A percentile compares a stretch with the other conserved stretches of the same genome.
Conservation (phyloP, 2,113 vertebrate genomes). For the Cranoglanis bouderius region DNA sequence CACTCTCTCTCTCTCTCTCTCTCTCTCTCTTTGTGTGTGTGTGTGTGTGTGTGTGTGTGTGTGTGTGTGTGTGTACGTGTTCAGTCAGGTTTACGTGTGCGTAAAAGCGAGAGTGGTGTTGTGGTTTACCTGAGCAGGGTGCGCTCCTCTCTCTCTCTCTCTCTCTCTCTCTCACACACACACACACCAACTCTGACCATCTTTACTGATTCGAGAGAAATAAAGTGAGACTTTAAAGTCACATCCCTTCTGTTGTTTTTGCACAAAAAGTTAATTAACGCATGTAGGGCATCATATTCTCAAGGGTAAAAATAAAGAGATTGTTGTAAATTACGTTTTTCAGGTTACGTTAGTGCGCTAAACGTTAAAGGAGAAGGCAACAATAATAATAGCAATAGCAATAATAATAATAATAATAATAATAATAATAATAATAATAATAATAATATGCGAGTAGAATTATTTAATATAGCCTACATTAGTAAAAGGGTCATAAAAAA, state of each 20-base stretch:
- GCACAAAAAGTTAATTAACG: background rate
- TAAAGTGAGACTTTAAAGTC: background rate
- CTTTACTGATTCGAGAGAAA: background rate
- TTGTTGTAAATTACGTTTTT: background rate
- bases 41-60: background rate
- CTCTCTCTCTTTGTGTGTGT: background rate
- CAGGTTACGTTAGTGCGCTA: background rate
- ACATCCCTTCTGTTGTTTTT: background rate
- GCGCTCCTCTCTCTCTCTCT: constrained; percentile 8
- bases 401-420: constrained; percentile 14
- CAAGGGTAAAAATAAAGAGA: background rate
- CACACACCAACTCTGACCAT: background rate
- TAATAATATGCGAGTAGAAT: background rate
- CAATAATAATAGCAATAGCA: background rate
- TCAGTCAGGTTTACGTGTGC: background rate
- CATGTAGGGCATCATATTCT: background rate
- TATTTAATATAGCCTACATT: background rate
- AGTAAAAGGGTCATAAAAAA: background rate
- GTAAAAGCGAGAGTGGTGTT: background rate
- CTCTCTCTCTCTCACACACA: background rate
- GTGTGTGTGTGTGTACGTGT: background rate
- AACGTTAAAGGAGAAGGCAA: background rate
- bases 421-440: constrained; percentile 8
- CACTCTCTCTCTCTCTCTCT: background rate
- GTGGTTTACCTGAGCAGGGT: constrained; percentile 23